Conservation (phyloP, 2,113 vertebrate genomes). For the Murina feae region DNA sequence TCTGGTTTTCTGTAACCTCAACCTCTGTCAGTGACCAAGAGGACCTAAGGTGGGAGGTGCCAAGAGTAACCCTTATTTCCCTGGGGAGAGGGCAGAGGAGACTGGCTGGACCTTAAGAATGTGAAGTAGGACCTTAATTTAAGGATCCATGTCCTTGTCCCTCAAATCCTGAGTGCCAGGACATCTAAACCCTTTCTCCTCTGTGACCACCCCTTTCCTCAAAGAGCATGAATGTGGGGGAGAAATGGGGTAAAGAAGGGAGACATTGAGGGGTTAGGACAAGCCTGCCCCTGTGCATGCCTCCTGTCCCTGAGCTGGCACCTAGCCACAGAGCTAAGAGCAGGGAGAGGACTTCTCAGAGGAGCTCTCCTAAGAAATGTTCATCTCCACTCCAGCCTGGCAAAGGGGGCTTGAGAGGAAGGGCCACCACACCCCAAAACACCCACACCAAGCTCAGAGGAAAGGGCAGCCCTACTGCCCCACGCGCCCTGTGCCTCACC, state of each 20-base stretch:
- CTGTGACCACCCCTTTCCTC: neutral
- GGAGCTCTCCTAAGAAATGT: neutral
- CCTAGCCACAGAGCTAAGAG: neutral
- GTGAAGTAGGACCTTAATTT: neutral
- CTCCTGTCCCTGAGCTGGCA: neutral
- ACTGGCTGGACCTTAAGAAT: neutral
- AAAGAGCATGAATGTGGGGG: neutral
- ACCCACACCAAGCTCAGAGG: neutral
- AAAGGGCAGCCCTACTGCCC: fast-evolving
- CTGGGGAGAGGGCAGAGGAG: neutral
- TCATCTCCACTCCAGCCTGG: neutral
- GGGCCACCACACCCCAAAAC: neutral
- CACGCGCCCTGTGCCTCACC: slow-evolving; percentile 50
- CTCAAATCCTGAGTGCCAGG: neutral
- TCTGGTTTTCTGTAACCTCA: neutral
- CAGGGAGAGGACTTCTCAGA: neutral
- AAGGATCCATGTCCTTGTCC: neutral
- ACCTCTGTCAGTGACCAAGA: neutral
- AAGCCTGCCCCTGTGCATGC: neutral
- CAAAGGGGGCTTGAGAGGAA: neutral
- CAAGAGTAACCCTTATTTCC: neutral
- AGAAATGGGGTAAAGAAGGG: neutral
- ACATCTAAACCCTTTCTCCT: neutral
- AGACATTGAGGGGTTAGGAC: neutral
- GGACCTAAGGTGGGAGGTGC: neutral